A percentile compares a stretch with the other conserved stretches of the same genome.
Evolutionary conservation across 2,888 invertebrate genomes (phyloP).

Genomic region (Dryomyza anilis): DNA sequence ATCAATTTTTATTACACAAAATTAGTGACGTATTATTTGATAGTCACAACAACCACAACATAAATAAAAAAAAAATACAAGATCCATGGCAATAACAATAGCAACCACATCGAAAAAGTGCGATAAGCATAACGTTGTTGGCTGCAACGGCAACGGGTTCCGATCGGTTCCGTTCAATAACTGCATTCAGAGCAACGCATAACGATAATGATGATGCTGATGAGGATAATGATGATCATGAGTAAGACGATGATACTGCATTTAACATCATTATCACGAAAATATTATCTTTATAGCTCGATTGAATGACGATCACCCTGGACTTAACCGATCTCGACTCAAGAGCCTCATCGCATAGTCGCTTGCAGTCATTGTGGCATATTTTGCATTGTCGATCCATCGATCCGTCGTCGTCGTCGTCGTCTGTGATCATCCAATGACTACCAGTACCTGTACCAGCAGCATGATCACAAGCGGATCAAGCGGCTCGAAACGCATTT

Average conservation of each 20-base stretch:
- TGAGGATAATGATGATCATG: background rate
- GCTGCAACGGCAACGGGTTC: too few species aligned
- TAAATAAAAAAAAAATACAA: background rate
- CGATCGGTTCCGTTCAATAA: too few species aligned
- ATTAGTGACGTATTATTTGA: slow-evolving; percentile 1
- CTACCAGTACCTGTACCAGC: too few species aligned
- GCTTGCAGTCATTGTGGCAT: background rate
- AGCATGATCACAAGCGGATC: background rate
- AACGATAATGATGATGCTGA: background rate
- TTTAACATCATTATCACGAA: background rate
- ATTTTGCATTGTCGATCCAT: background rate
- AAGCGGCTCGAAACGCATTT: background rate
- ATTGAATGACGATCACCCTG: too few species aligned
- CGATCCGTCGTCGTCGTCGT: background rate
- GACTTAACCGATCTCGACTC: too few species aligned
- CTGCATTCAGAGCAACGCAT: background rate
- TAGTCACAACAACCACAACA: background rate
- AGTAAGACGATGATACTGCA: background rate
- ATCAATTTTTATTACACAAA: background rate
- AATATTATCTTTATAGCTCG: background rate
- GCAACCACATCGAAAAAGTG: background rate
- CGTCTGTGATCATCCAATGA: background rate
- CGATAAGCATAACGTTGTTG: background rate
- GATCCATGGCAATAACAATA: background rate
- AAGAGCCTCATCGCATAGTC: too few species aligned